phyloP scores from a whole-genome alignment of 2,797 vertebrate species.

The Xenops minutus region DNA sequence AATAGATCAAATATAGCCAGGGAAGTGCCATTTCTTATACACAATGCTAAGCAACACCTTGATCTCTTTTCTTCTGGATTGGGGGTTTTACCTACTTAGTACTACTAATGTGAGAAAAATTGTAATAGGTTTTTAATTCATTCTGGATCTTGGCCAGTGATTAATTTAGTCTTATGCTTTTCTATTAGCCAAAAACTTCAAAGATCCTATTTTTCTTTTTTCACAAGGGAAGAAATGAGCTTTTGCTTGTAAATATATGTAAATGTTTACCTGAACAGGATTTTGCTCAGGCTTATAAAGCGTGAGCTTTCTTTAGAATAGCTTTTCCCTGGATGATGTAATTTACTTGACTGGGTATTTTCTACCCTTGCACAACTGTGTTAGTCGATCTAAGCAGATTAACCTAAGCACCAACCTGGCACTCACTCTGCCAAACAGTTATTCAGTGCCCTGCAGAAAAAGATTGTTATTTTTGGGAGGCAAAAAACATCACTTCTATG shows the following conservation, averaged over 20 bases:
- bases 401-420: conserved; percentile 49
- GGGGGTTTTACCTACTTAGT: not conserved
- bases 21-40: not conserved
- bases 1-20: not conserved
- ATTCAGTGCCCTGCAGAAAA: conserved; percentile 19
- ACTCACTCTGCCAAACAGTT: not conserved
- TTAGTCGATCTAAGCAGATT: conserved; percentile 62
- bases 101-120: not conserved
- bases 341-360: conserved; percentile 69
- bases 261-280: conserved; percentile 9
- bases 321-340: conserved; percentile 74
- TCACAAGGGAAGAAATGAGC: not conserved
- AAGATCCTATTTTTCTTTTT: not conserved
- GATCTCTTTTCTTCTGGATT: not conserved
- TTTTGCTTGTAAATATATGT: conserved; percentile 11
- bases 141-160: not conserved
- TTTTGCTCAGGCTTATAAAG: conserved; percentile 44
- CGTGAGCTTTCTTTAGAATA: conserved; percentile 67
- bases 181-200: not conserved
- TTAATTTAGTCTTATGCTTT: not conserved
- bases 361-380: conserved; percentile 59
- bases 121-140: not conserved
- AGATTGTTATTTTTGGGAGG: conserved; percentile 34
- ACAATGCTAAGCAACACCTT: not conserved
- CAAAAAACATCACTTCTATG: not conserved